Conservation (phyloP, 2,797 vertebrate species). For the Enteromius trimaculatus region DNA sequence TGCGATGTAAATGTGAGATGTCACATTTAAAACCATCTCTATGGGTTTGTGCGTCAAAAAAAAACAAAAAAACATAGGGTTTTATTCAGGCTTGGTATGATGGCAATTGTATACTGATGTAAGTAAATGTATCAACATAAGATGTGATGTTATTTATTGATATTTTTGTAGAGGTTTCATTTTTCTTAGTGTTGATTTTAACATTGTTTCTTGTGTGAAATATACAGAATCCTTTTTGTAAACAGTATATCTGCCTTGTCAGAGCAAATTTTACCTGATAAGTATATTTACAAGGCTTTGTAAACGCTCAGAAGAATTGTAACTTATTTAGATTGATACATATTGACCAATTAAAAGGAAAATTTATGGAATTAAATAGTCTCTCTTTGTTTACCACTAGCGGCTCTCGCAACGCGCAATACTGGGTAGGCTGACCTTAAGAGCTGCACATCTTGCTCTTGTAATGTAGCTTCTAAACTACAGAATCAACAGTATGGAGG, state of each 20-base stretch:
- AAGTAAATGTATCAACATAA: constrained; percentile 85
- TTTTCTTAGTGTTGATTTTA: constrained; percentile 81
- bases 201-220: constrained; percentile 73
- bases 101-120: constrained; percentile 80
- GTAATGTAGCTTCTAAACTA: constrained; percentile 9
- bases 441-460: neutral
- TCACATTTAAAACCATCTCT: constrained; percentile 50
- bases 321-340: constrained; percentile 74
- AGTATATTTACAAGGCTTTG: constrained; percentile 76
- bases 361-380: constrained; percentile 21
- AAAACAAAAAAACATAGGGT: constrained; percentile 47
- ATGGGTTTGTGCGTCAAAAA: constrained; percentile 48
- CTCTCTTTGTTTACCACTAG: constrained; percentile 16
- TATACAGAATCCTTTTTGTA: constrained; percentile 77
- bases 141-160: constrained; percentile 87
- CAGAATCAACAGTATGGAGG: neutral
- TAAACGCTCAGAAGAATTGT: constrained; percentile 73
- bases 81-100: constrained; percentile 56
- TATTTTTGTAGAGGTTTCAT: constrained; percentile 79
- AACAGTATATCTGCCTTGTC: constrained; percentile 68
- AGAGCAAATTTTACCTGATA: constrained; percentile 72
- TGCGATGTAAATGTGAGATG: constrained; percentile 54
- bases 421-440: neutral
- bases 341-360: constrained; percentile 79
- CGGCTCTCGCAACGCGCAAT: neutral